Conservation (phyloP, 2,888 invertebrate species). For the Lithophane semibrunnea region DNA sequence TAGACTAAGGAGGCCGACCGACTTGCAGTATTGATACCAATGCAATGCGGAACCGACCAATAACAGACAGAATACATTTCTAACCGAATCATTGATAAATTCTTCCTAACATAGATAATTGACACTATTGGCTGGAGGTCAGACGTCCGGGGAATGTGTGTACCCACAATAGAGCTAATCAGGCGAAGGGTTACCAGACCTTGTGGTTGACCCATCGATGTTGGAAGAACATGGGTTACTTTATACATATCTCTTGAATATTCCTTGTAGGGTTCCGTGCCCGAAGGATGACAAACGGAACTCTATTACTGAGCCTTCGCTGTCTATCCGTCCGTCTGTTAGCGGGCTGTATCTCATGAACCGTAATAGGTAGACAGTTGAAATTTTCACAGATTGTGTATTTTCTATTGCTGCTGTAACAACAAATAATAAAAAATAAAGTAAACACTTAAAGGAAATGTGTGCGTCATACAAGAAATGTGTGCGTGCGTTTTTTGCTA, state of each 20-base stretch:
- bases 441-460: no score
- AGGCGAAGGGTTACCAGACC: conserved; percentile 6
- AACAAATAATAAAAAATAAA: no score
- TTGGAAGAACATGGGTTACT: not conserved
- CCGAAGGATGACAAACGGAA: no score
- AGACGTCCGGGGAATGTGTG: conserved; percentile 30
- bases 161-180: conserved; percentile 51
- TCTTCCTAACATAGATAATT: conserved; percentile 16
- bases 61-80: not conserved
- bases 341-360: no score
- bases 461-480: no score
- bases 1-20: not conserved
- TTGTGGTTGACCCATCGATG: not conserved
- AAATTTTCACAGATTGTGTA: no score
- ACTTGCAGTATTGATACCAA: not conserved
- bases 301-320: no score
- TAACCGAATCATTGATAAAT: conserved; percentile 1
- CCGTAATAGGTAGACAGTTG: no score
- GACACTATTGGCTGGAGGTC: conserved; percentile 45
- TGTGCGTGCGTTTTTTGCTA: no score
- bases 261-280: not conserved
- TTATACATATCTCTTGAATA: not conserved
- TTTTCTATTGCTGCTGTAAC: no score
- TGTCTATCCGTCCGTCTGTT: no score
- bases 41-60: not conserved